Percentiles rank a stretch among this genome's conserved stretches.
Evolutionary conservation across 2,797 vertebrate genomes (phyloP).

Genomic region (Liasis olivaceus): DNA sequence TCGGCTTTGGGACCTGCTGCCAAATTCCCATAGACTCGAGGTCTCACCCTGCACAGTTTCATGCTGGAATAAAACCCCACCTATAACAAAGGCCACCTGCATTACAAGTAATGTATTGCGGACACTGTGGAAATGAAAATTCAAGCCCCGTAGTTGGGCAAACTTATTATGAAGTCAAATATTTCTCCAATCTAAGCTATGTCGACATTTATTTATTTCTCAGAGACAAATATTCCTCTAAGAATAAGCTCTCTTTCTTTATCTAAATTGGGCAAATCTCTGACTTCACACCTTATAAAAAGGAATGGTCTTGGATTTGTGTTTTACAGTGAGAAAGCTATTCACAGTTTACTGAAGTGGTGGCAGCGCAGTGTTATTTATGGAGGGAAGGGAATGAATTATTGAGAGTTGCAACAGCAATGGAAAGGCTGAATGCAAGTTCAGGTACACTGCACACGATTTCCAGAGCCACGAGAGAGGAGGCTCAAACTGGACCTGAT

Average conservation of each 20-base stretch:
- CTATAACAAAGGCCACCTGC: neutral
- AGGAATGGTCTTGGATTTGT: neutral
- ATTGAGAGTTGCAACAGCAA: conserved; percentile 1
- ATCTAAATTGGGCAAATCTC: neutral
- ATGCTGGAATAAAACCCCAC: neutral
- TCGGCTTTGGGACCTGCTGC: neutral
- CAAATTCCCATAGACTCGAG: too few species aligned
- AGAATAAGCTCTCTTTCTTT: neutral
- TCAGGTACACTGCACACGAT: neutral
- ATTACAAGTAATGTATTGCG: neutral
- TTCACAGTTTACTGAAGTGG: conserved; percentile 15
- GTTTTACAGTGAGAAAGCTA: neutral
- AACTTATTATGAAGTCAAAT: neutral
- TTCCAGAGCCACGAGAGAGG: neutral
- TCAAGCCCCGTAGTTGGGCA: neutral
- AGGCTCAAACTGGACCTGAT: neutral
- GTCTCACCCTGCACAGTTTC: neutral
- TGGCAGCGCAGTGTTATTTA: neutral
- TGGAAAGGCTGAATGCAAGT: neutral
- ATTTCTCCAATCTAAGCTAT: neutral
- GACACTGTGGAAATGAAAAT: neutral
- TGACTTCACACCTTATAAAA: neutral
- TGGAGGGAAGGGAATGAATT: conserved; percentile 7
- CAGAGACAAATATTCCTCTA: neutral
- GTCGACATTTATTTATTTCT: neutral